phyloP scores from a whole-genome alignment of 2,113 vertebrate species.

The Mesitornis unicolor region DNA sequence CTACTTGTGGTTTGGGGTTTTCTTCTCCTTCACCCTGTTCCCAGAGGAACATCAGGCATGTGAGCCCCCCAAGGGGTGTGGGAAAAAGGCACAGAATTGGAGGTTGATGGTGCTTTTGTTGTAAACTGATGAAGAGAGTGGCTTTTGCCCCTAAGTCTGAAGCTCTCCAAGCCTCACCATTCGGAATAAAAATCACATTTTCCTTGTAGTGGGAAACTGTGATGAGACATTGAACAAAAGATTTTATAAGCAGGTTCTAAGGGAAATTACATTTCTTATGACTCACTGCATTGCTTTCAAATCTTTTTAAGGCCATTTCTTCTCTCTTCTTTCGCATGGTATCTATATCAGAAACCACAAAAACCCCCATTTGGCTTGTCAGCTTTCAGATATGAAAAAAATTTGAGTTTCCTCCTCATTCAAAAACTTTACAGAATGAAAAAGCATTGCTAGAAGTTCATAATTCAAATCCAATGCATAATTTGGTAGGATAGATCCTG shows the following conservation, averaged over 20 bases:
- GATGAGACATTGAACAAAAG: neutral
- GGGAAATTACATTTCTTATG: neutral
- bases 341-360: neutral
- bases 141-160: neutral
- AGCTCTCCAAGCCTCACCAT: neutral
- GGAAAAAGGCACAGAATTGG: neutral
- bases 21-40: neutral
- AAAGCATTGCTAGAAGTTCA: neutral
- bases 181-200: neutral
- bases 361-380: neutral
- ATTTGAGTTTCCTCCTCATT: neutral
- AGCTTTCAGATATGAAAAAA: neutral
- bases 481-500: neutral
- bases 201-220: neutral
- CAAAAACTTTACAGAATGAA: neutral
- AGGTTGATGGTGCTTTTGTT: neutral
- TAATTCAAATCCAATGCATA: neutral
- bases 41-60: fast-evolving
- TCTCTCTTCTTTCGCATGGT: neutral
- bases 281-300: neutral
- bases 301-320: neutral
- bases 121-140: neutral
- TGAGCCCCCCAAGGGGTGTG: neutral
- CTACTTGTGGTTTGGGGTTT: neutral
- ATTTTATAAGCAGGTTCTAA: neutral